Conservation (phyloP, 2,113 vertebrate species). For the Corvus hawaiiensis region DNA sequence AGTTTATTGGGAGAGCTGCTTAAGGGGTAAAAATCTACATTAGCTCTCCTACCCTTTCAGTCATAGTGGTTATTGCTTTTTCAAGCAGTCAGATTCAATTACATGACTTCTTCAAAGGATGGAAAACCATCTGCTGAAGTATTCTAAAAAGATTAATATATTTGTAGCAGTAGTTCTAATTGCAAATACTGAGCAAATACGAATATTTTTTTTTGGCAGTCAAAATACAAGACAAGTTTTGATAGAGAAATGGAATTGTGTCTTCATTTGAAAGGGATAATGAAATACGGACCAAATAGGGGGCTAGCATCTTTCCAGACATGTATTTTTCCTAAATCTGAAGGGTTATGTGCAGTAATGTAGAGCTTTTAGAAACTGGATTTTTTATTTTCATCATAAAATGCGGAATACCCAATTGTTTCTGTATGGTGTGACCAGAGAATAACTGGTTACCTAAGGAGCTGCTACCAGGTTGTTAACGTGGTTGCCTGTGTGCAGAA, state of each 20-base stretch:
- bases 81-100: conserved; percentile 4
- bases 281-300: not conserved
- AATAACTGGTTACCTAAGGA: not conserved
- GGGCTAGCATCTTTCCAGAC: not conserved
- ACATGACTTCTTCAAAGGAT: not conserved
- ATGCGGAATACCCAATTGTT: not conserved
- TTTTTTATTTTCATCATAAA: not conserved
- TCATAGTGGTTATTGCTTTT: not conserved
- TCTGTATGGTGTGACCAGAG: not conserved
- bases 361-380: not conserved
- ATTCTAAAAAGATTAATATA: conserved; percentile 18
- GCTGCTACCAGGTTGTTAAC: not conserved
- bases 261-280: not conserved
- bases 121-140: conserved; percentile 22
- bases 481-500: not conserved
- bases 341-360: not conserved
- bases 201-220: conserved; percentile 6
- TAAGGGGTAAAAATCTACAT: not conserved
- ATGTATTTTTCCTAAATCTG: not conserved
- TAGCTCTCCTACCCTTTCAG: not conserved
- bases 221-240: not conserved
- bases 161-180: conserved; percentile 13
- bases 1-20: not conserved
- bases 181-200: not conserved
- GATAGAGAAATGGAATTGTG: not conserved